Evolutionary conservation across 2,888 invertebrate species (phyloP).

Genomic region (Bhutanitis thaidina): DNA sequence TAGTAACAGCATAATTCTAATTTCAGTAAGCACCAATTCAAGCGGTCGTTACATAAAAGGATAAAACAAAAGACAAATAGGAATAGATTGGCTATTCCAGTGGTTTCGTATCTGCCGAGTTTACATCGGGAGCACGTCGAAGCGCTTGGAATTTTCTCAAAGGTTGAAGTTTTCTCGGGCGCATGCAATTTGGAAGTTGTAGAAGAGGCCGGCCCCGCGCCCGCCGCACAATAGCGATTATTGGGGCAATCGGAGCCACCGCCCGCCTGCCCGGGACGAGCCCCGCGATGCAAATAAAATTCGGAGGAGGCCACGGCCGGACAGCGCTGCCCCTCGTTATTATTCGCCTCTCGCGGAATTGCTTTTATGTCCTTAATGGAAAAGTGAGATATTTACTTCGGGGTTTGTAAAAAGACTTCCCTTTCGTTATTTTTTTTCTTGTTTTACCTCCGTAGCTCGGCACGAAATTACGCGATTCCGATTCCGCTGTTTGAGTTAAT

Average conservation of each 20-base stretch:
- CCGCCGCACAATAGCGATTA: slow-evolving; percentile 64
- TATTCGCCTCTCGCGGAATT: slow-evolving; percentile 76
- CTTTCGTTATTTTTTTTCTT: slow-evolving; percentile 58
- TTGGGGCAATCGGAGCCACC: slow-evolving; percentile 65
- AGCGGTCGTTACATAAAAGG: background rate
- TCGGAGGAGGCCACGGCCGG: slow-evolving; percentile 65
- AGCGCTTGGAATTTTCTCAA: slow-evolving; percentile 64
- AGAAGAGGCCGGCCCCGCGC: slow-evolving; percentile 39
- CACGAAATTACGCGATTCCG: slow-evolving; percentile 51
- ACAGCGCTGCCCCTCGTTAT: slow-evolving; percentile 74
- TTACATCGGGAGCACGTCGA: slow-evolving; percentile 57
- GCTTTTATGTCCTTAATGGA: slow-evolving; percentile 77
- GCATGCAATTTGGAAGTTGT: slow-evolving; percentile 68
- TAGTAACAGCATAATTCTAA: no score
- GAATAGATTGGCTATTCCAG: slow-evolving; percentile 58
- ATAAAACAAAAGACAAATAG: slow-evolving; percentile 38
- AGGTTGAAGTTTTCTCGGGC: slow-evolving; percentile 66
- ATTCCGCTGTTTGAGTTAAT: slow-evolving; percentile 21
- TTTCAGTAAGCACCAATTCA: no score
- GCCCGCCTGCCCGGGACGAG: slow-evolving; percentile 46
- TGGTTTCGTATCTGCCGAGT: slow-evolving; percentile 55
- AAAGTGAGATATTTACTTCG: slow-evolving; percentile 75
- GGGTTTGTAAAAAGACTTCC: slow-evolving; percentile 56
- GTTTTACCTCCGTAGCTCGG: slow-evolving; percentile 38
- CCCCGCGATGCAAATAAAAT: slow-evolving; percentile 74